Conservation (phyloP, 2,797 vertebrate genomes). For the Eupleurogrammus muticus region DNA sequence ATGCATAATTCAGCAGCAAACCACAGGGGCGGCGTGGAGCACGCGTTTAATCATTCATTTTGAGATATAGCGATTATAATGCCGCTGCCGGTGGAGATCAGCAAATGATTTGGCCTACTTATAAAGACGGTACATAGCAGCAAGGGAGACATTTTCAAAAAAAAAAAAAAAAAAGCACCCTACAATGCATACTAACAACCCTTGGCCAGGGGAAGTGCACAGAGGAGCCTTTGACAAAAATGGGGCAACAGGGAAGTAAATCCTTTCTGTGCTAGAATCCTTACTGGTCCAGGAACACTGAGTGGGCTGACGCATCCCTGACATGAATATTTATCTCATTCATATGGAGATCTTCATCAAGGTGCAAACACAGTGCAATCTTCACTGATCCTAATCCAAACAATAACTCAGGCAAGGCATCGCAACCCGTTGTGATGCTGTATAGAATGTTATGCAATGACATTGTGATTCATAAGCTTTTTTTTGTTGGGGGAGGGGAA, state of each 20-base stretch:
- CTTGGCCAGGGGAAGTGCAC: slow-evolving; percentile 51
- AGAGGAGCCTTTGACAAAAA: slow-evolving; percentile 76
- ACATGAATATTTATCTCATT: slow-evolving; percentile 6
- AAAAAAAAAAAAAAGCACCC: slow-evolving; percentile 15
- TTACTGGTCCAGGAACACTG: slow-evolving; percentile 29
- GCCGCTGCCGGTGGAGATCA: slow-evolving; percentile 19
- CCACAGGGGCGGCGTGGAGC: slow-evolving; percentile 1
- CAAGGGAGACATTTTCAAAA: slow-evolving; percentile 31
- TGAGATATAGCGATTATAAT: neutral
- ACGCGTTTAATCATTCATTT: slow-evolving; percentile 4
- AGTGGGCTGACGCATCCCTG: slow-evolving; percentile 15
- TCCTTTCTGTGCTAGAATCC: slow-evolving; percentile 42
- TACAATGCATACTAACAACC: slow-evolving; percentile 77
- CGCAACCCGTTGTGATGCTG: neutral
- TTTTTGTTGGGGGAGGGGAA: neutral
- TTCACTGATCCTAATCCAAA: neutral
- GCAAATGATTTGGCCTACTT: slow-evolving; percentile 23
- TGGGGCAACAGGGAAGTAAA: slow-evolving; percentile 53
- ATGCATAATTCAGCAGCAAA: slow-evolving; percentile 38
- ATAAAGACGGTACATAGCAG: slow-evolving; percentile 19
- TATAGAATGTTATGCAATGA: neutral
- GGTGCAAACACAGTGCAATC: neutral
- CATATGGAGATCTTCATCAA: slow-evolving; percentile 18
- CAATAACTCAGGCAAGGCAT: neutral
- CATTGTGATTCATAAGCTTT: neutral